Evolutionary conservation across 1,140 invertebrate genomes (phyloP).

Genomic region (Diorhabda sublineata): DNA sequence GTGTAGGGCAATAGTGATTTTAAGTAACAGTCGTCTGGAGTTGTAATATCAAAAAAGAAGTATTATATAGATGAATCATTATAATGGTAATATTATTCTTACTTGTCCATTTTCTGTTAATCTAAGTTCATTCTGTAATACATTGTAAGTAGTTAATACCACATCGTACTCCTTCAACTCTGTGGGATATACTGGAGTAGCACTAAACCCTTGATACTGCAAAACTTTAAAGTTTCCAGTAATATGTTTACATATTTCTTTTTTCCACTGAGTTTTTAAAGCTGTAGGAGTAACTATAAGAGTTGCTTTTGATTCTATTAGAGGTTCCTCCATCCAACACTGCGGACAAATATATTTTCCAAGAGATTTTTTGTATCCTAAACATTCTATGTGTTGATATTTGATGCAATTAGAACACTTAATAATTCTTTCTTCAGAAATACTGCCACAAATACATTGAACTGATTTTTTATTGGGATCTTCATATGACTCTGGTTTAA

Average conservation of each 20-base stretch:
- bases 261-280: constrained; percentile 68
- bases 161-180: constrained; percentile 66
- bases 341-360: constrained; percentile 59
- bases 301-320: constrained; percentile 58
- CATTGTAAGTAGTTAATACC: constrained; percentile 69
- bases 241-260: constrained; percentile 69
- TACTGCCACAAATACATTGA: constrained; percentile 44
- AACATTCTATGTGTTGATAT: constrained; percentile 60
- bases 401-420: constrained; percentile 56
- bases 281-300: constrained; percentile 69
- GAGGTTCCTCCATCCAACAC: constrained; percentile 55
- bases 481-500: not conserved
- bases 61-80: not conserved
- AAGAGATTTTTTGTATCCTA: constrained; percentile 50
- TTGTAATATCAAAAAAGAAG: not conserved
- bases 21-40: too few relatives aligned
- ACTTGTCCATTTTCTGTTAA: constrained; percentile 41
- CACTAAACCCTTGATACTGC: constrained; percentile 53
- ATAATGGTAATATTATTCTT: constrained; percentile 6
- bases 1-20: too few relatives aligned
- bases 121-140: constrained; percentile 60
- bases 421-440: constrained; percentile 38
- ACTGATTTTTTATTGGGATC: constrained; percentile 21
- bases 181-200: constrained; percentile 63
- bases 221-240: constrained; percentile 54